These are phyloP conservation scores for Amblyopsis hoosieri DNA, from an alignment of 2,797 vertebrate species.

Conservation along the genomic window DNA sequence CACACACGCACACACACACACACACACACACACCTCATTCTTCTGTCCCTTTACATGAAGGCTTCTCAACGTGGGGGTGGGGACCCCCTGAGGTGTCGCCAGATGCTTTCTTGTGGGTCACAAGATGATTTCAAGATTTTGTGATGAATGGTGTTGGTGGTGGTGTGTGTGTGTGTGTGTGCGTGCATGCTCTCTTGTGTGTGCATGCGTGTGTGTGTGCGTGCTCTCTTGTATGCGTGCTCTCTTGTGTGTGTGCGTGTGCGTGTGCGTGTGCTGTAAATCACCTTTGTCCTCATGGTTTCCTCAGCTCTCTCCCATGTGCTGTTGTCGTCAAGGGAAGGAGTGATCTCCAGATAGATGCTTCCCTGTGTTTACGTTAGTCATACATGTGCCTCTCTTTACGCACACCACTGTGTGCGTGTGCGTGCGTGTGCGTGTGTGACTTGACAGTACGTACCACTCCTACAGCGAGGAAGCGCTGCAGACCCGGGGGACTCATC, in stretches of 20 bases:
- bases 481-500: constrained; percentile 88
- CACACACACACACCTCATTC: neutral
- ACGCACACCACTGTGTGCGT: neutral
- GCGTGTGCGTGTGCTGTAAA: neutral
- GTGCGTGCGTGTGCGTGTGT: constrained; percentile 17
- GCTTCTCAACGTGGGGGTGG: too few species aligned
- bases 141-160: neutral
- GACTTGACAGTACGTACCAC: constrained; percentile 69
- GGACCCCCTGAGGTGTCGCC: too few species aligned
- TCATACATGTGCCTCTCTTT: neutral
- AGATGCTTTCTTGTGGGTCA: too few species aligned
- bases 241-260: neutral
- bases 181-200: constrained; percentile 11
- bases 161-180: constrained; percentile 5
- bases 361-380: constrained; percentile 1
- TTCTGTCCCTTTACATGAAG: neutral
- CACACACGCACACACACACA: too few species aligned
- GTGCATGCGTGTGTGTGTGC: neutral
- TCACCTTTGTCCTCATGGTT: neutral
- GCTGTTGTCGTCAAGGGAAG: constrained; percentile 5
- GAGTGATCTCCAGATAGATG: neutral
- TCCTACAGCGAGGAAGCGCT: constrained; percentile 88
- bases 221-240: neutral
- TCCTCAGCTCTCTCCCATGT: neutral
- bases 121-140: too few species aligned